Evolutionary conservation across 2,888 invertebrate genomes (phyloP), one percentile per base, ranked within the genome.

Genomic region (Alcis repandata): DNA sequence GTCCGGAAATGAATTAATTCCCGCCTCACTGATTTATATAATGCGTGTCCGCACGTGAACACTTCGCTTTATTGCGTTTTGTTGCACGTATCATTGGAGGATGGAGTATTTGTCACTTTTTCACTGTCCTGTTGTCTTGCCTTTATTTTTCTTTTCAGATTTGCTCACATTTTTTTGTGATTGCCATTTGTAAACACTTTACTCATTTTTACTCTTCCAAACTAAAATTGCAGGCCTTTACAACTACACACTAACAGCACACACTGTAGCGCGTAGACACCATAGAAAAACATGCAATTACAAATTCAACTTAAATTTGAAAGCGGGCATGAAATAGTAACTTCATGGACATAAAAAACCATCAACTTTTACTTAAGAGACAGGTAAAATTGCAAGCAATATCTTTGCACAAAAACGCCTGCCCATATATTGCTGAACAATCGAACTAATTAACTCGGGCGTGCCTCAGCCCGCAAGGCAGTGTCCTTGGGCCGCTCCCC

Each of bases 1-100:
- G 69, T 65, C 67, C 75, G 83, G 82, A 85, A 86, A 88, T 86
- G 87, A 86, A 86, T 87, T 87, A 86, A 86, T 87, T 84, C 84
- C 75, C 80, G 66, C 74, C 75, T 67, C 78, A 75, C 79, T 83
- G 87, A 87, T 85, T 87, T 86, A 86, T 85, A 82, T 78, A 79
- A 76, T 74, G 79, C 75, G 78, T 85, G 74, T 78, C 49, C 71
- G 63, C 66, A 63, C 64, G 65, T 66, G 65, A 60, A 57, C 57
- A 61, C 65, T 66, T 63, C 22, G 53, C 57, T 63, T 70, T 71
- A 70, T 71, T 74, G 70, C 59, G 49, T 70, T 71, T 71, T 72
- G 69, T 72, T 46, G 66, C 68, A 72, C 72, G 70, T 70, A 68
- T 67, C 68, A 70, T 71, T 64, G 74, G 41, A 32, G 20, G 20